Evolutionary conservation across 1,140 invertebrate genomes (phyloP), one percentile per base, ranked within the genome.

Genomic region (Lanistes nyassanus): DNA sequence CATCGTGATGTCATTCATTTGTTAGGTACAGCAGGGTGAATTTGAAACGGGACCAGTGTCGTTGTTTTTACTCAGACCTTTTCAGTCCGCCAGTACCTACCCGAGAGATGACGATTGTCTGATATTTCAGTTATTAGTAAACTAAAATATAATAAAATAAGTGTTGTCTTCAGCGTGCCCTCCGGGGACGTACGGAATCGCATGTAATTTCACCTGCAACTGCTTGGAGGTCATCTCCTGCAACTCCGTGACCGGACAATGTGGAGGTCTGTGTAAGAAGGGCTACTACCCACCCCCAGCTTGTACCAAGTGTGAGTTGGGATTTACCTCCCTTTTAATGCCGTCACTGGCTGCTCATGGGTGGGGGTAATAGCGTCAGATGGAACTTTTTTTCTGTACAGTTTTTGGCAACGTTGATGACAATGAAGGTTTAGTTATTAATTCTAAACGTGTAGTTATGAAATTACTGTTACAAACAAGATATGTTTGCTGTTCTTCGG

Each of bases 201-300:
- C 76, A 67, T 86, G 85, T 75, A 77, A 60, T 7, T 68, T 58
- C 6, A 74, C 39, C 3, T 87, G 85, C 72, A 84, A 85, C 70
- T 87, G 85, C 68, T 67, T 81, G 19, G 76, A 75, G 6, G 74
- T 74, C 19, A 68, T 64, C 21, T 65, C 51, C 6, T 87, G 85
- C 65, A 55, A 74, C 56, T 55, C 51, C n/a, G 66, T 74, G 13
- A 76, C 75, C 39, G 84, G 83, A 16, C 39, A 69, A 34, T 86
- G 84, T 65, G 74, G 67, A 64, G 78, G 56, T 51, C 51, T 69
- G 39, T 83, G 82, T 78, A 75, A 70, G 13, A 51, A 67, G 37
- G 81, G 80, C 11, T 83, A 75, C 74, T 66, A 23, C 53, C 26
- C 34, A 21, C 62, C 79, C 0, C 81, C 81, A 11, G 16, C 19